Conservation (phyloP, 2,888 invertebrate genomes). For the Uropetala carovei region DNA sequence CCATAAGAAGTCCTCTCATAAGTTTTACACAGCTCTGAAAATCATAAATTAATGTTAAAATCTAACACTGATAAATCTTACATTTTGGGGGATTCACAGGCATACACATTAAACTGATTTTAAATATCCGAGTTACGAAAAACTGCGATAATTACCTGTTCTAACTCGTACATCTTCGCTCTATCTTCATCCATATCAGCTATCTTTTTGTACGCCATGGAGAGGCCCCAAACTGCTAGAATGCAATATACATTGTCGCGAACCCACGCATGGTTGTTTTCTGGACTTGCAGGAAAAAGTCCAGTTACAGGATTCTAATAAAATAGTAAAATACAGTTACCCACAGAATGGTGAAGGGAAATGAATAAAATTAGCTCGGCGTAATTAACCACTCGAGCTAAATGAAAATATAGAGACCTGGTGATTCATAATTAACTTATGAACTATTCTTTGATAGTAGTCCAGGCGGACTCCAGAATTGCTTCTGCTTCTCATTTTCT, state of each 20-base stretch:
- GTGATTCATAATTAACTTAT: conserved; percentile 94
- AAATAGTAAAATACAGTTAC: conserved; percentile 39
- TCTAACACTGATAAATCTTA: not conserved
- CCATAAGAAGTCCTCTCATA: conserved; percentile 90
- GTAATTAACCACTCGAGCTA: not conserved
- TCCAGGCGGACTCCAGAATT: conserved; percentile 96
- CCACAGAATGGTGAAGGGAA: not conserved
- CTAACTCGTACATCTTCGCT: conserved; percentile 97
- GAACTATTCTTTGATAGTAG: conserved; percentile 96
- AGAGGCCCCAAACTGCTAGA: conserved; percentile 97
- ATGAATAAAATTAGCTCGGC: not conserved
- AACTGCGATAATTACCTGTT: conserved; percentile 78
- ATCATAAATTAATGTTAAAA: not conserved
- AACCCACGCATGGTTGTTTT: conserved; percentile 97
- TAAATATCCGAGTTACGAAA: too few species aligned
- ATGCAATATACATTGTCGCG: conserved; percentile 98
- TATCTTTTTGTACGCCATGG: conserved; percentile 99
- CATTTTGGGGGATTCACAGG: not conserved
- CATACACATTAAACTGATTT: not conserved
- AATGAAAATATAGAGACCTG: conserved; percentile 74
- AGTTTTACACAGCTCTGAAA: conserved; percentile 75
- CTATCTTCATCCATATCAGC: conserved; percentile 99
- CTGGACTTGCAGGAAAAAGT: conserved; percentile 92
- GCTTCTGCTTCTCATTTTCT: conserved; percentile 87
- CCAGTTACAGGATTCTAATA: conserved; percentile 96